A percentile compares a stretch with the other conserved stretches of the same genome.
Evolutionary conservation across 53 echinoderm and acorn worm genomes (phyloP).

Genomic region (Temnopleurus reevesii): DNA sequence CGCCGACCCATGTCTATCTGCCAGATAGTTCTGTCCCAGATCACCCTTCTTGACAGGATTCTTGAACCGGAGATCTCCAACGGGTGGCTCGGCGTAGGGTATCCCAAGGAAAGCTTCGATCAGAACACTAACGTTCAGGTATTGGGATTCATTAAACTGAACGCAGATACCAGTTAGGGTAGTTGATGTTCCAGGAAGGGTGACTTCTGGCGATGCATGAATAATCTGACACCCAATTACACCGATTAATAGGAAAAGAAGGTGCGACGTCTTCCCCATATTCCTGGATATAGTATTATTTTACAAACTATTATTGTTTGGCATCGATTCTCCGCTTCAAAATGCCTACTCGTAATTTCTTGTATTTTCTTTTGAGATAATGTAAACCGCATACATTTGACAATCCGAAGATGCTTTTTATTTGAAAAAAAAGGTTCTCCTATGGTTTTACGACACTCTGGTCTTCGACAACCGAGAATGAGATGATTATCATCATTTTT

Average conservation of each 20-base stretch:
- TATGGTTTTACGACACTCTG: too few species aligned
- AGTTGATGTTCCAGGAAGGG: slow-evolving; percentile 1
- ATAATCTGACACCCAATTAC: background rate
- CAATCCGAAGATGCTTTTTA: too few species aligned
- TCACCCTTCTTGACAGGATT: slow-evolving; percentile 33
- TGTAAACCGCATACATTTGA: too few species aligned
- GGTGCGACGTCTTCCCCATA: background rate
- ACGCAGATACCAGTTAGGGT: background rate
- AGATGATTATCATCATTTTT: too few species aligned
- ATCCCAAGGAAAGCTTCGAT: slow-evolving; percentile 51
- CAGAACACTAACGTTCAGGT: background rate
- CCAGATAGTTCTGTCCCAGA: background rate
- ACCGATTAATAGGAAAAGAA: background rate
- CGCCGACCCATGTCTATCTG: background rate
- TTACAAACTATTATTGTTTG: too few species aligned
- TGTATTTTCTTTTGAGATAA: too few species aligned
- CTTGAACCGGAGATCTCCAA: slow-evolving; percentile 55
- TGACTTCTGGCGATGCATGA: background rate
- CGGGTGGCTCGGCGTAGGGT: slow-evolving; percentile 56
- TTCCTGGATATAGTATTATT: too few species aligned
- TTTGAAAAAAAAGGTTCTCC: too few species aligned
- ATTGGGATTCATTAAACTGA: background rate
- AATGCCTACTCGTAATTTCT: too few species aligned
- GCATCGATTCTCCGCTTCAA: too few species aligned
- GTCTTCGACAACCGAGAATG: too few species aligned